Conservation (phyloP, 2,113 vertebrate genomes). For the Anser cygnoides region DNA sequence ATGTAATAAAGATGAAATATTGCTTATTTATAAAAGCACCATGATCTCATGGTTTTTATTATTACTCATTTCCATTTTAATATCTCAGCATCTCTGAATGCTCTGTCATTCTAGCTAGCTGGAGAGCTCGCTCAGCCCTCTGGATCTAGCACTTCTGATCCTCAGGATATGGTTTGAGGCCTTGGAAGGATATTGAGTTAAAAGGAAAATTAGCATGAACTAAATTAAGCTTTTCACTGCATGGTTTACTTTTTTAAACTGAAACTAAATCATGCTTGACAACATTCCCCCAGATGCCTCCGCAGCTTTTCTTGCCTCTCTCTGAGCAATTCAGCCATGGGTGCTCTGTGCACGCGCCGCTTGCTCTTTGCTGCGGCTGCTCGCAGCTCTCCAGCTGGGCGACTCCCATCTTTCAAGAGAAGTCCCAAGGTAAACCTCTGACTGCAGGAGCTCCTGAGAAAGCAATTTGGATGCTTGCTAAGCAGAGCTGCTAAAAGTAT, state of each 20-base stretch:
- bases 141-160: not conserved
- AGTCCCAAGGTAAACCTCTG: not conserved
- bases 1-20: conserved; percentile 37
- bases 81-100: not conserved
- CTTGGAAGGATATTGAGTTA: conserved; percentile 46
- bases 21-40: conserved; percentile 48
- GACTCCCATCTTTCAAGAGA: not conserved
- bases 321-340: not conserved
- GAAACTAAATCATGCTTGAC: not conserved
- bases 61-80: conserved; percentile 49
- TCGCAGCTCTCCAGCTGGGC: not conserved
- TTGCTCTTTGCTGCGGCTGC: not conserved
- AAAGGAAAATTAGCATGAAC: conserved; percentile 45
- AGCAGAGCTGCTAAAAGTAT: not conserved
- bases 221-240: conserved; percentile 22
- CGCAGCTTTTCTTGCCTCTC: not conserved
- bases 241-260: not conserved
- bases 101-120: not conserved
- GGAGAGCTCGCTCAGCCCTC: not conserved
- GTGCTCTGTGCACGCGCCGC: not conserved
- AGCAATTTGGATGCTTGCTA: not conserved
- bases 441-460: not conserved
- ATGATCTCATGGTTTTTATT: conserved; percentile 24
- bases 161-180: conserved; percentile 11
- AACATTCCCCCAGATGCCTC: not conserved